A percentile compares a stretch with the other conserved stretches of the same genome.
Conservation (phyloP, 2,888 invertebrate species). For the Lasioglossum pauxillum region DNA sequence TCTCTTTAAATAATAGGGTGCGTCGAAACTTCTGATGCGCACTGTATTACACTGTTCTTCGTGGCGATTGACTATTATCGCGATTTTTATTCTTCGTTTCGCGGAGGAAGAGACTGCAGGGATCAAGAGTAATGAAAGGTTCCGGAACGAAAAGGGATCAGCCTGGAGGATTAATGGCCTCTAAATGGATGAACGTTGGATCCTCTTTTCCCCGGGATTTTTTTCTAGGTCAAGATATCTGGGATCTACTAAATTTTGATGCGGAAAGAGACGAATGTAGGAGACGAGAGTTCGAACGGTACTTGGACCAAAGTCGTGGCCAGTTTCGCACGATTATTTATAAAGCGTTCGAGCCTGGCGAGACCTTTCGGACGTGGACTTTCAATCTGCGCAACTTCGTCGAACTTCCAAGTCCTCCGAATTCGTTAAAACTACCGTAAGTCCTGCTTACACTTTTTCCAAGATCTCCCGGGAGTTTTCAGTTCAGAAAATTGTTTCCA, state of each 20-base stretch:
- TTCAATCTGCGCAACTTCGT: neutral
- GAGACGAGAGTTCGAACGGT: neutral
- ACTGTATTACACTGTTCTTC: neutral
- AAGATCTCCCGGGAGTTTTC: neutral
- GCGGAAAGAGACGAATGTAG: neutral
- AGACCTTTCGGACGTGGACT: neutral
- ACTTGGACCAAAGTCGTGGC: neutral
- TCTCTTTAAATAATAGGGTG: no score
- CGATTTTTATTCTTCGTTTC: neutral
- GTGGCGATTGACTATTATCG: neutral
- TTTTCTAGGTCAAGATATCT: neutral
- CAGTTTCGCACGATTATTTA: neutral
- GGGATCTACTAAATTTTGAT: neutral
- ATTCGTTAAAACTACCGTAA: conserved; percentile 4
- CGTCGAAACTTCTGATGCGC: no score
- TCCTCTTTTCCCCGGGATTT: neutral
- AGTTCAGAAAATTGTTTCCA: neutral
- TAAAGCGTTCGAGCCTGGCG: neutral
- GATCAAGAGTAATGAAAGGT: neutral
- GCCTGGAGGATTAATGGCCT: neutral
- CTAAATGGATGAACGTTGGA: neutral
- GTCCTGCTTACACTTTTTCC: neutral
- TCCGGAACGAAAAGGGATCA: neutral
- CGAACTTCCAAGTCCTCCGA: neutral
- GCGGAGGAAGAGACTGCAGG: neutral